Base-by-base conservation (phyloP, 2,888 invertebrate species). In the Tetanocera ferruginea region DNA sequence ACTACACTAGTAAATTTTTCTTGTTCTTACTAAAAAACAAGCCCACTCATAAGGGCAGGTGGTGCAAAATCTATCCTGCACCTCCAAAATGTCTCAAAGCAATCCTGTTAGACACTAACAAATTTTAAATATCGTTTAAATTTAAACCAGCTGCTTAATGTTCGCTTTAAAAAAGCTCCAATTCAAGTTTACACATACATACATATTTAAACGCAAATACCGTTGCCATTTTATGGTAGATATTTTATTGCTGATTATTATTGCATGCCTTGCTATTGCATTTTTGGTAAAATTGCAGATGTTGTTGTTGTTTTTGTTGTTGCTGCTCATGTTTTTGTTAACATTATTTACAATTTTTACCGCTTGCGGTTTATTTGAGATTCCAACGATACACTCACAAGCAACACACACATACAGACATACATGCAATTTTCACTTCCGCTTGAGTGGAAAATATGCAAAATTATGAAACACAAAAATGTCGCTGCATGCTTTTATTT, bases 401-500 rank as follows among this genome's bases (percentile, higher is more conserved):
- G 19, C 23, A 23, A 23, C 11, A 55, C 17, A 55, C n/a, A 55
- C 17, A 66, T 37, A 66, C 66, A 37, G 6, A 67, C 49, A 67
- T 14, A 67, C 23, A 67, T 37, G 11, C 5, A 31, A n/a, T 34
- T 66, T 66, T 57, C 23, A 34, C 31, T 55, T 72, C 57, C 57
- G 17, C 55, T 37, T 57, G 37, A 52, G 28, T 34, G 72, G n/a
- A 72, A 72, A 72, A 72, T 72, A 72, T 72, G 72, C 57, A 72
- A 72, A 72, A 37, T 72, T 57, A 55, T 57, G 55, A 72, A 57
- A 34, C 69, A 28, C 51, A 51, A 34, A 66, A 66, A 66, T 57
- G 57, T 57, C 19, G 11, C 19, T 57, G 57, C 23, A 57, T 23
- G 25, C 43, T 43, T 43, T 11, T 57, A 25, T 57, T 25, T 25